Base-by-base conservation (phyloP, 2,888 invertebrate species). In the Temnothorax unifasciatus region DNA sequence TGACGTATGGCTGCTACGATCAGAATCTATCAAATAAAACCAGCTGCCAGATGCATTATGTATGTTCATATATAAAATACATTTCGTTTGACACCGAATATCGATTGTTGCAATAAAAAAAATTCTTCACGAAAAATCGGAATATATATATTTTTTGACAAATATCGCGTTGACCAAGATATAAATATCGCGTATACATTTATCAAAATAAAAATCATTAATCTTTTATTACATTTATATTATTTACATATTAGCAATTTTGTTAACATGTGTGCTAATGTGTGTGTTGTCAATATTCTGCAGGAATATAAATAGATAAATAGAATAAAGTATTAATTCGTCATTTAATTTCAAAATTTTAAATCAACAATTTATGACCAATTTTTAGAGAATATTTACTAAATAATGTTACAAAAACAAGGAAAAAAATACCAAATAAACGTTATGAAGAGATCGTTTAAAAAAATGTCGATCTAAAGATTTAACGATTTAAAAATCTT, bases 21-120 rank as follows among this genome's bases (percentile, higher is more conserved):
- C 52, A 54, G 34, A 63, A 63, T 74, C 41, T 73, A 13, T 21
- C 15, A 74, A n/a, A 38, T 66, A 15, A 64, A 52, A 41, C 52
- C 8, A 66, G 52, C 18, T 54, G 25, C 52, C 25, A 52, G 25
- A 1, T 64, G 8, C 18, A 29, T 66, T 77, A 76, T 76, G 11
- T n/a, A 59, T 59, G 25, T 25, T 73, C 25, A 50, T 64, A 15
- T 38, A 34, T 61, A 76, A 38, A 11, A 64, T 52, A 38, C 21
- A 50, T 50, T 63, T 47, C 21, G 21, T 38, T 76, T 50, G 25
- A 64, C 25, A 18, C 3, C 41, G 41, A 61, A 74, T 25, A 76
- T 52, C 41, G 64, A 64, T 52, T 38, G 21, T 38, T 21, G 18
- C 13, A 52, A 47, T 25, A 3, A 25, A 64, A 64, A 34, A 75